Evolutionary conservation across 2,888 invertebrate species (phyloP).

Genomic region (Heliconius ethilla): DNA sequence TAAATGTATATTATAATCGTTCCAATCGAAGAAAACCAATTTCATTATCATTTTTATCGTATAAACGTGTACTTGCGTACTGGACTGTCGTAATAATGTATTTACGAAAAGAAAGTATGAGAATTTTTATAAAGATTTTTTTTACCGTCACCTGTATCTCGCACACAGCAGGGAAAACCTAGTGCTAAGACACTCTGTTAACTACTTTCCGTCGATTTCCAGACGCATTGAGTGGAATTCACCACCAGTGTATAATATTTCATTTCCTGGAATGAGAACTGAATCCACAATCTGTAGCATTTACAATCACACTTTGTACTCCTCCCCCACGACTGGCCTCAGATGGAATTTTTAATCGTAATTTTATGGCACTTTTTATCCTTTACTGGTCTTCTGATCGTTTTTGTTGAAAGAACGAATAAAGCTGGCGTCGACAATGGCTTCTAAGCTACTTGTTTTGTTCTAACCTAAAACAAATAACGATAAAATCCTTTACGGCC

Average conservation of each 20-base stretch:
- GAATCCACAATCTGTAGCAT: neutral
- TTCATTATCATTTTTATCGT: slow-evolving; percentile 17
- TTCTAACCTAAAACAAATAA: slow-evolving; percentile 36
- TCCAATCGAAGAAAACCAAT: neutral
- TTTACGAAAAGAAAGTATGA: neutral
- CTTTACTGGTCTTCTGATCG: too few relatives aligned
- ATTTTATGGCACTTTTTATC: too few relatives aligned
- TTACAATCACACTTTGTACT: neutral
- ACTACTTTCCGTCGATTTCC: too few relatives aligned
- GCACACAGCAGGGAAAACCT: too few relatives aligned
- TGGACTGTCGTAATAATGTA: slow-evolving; percentile 1
- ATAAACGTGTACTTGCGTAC: slow-evolving; percentile 14
- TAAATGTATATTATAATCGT: slow-evolving; percentile 15
- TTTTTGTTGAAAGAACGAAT: neutral
- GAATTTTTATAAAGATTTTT: neutral
- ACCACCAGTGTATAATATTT: neutral
- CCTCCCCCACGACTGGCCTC: too few relatives aligned
- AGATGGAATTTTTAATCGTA: neutral
- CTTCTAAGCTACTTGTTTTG: slow-evolving; percentile 20
- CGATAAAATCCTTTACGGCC: slow-evolving; percentile 41
- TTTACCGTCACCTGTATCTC: too few relatives aligned
- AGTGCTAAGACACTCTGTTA: too few relatives aligned
- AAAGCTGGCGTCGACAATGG: neutral
- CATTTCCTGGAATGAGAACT: neutral
- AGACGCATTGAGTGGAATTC: neutral